Evolutionary conservation across 2,797 vertebrate species (phyloP).

Genomic region (Tiaroga cobitis): DNA sequence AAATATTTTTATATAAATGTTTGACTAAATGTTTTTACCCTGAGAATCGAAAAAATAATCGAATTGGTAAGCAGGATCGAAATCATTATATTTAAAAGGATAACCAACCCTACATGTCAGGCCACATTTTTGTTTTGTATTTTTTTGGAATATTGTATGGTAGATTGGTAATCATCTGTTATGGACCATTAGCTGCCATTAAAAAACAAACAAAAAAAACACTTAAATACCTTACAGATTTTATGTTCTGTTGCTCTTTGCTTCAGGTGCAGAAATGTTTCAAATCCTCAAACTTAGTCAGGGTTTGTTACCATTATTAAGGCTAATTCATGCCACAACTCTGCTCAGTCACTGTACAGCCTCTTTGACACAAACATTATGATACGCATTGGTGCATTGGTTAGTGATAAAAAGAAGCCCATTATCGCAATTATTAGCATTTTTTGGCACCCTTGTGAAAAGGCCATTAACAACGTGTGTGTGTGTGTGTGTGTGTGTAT

Average conservation of each 20-base stretch:
- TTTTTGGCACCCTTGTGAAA: conserved; percentile 65
- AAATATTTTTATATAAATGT: neutral
- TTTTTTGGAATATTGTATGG: neutral
- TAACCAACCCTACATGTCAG: neutral
- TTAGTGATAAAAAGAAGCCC: conserved; percentile 68
- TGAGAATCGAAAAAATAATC: neutral
- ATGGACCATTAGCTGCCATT: conserved; percentile 42
- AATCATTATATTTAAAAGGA: neutral
- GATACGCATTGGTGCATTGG: conserved; percentile 63
- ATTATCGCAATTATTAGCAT: conserved; percentile 68
- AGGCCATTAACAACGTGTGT: conserved; percentile 63
- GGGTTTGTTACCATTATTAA: conserved; percentile 53
- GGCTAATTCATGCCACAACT: conserved; percentile 55
- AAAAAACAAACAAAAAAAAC: neutral
- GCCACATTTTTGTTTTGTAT: conserved; percentile 29
- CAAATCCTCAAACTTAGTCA: conserved; percentile 53
- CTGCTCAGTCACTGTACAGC: conserved; percentile 57
- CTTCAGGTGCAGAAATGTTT: conserved; percentile 44
- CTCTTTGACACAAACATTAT: conserved; percentile 58
- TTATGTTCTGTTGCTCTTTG: conserved; percentile 54
- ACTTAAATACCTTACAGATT: conserved; percentile 38
- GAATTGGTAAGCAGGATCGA: neutral
- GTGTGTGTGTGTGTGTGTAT: conserved; percentile 27
- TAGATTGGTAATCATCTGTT: conserved; percentile 38
- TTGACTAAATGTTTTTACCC: neutral